Evolutionary conservation across 2,797 vertebrate species (phyloP).

Genomic region (Neomorphus geoffroyi): DNA sequence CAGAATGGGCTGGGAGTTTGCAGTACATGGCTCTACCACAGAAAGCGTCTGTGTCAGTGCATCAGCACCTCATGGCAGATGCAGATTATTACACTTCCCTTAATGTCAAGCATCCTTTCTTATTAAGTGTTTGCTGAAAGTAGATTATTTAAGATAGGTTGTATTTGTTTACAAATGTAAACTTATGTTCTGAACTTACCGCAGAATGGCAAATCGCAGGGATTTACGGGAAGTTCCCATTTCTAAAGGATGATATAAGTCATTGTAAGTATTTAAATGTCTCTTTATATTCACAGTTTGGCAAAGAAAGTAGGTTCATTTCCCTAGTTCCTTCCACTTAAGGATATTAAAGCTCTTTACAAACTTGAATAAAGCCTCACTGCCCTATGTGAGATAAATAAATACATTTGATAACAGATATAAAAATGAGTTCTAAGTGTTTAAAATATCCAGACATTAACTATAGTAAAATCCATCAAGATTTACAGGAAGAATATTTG

Average conservation of each 20-base stretch:
- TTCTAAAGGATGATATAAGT: background rate
- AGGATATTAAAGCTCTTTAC: background rate
- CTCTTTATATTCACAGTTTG: background rate
- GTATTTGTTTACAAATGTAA: background rate
- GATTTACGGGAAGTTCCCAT: background rate
- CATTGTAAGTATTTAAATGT: background rate
- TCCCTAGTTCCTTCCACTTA: background rate
- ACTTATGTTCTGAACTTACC: background rate
- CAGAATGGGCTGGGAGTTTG: background rate
- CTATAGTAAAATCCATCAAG: background rate
- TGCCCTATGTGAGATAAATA: background rate
- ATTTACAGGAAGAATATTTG: background rate
- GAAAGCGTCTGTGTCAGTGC: background rate
- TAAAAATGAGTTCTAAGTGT: background rate
- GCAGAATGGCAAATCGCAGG: background rate
- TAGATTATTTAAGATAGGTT: background rate
- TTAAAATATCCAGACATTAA: background rate
- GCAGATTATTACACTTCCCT: background rate
- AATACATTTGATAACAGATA: background rate
- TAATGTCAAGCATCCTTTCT: background rate
- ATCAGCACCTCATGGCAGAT: rapidly evolving
- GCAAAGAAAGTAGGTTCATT: background rate
- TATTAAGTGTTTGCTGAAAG: background rate
- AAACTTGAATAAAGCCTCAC: background rate
- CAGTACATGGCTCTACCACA: background rate